phyloP scores from a whole-genome alignment of 2,113 vertebrate genomes.

The Sinosuthora webbiana region DNA sequence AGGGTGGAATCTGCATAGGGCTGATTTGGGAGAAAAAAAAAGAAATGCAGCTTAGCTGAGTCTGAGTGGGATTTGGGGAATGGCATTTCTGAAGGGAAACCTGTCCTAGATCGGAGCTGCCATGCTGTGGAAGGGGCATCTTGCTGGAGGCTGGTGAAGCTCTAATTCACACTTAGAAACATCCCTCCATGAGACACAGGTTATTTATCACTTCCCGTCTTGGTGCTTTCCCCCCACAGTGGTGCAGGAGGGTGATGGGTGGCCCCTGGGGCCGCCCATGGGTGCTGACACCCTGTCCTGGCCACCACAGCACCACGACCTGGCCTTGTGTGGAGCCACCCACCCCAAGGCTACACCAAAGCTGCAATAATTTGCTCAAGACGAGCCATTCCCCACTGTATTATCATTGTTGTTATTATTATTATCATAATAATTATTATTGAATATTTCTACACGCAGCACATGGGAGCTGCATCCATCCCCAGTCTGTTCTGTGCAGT shows the following conservation, averaged over 20 bases:
- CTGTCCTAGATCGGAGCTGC: background rate
- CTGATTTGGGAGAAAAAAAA: background rate
- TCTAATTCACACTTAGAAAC: background rate
- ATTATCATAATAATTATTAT: background rate
- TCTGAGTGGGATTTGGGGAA: background rate
- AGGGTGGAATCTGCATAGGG: background rate
- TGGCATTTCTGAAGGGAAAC: background rate
- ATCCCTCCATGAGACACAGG: fast-evolving
- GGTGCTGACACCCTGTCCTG: background rate
- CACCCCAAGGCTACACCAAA: background rate
- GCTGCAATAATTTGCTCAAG: background rate
- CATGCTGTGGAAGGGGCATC: background rate
- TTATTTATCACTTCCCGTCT: background rate
- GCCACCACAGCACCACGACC: fast-evolving
- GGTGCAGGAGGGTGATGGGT: background rate
- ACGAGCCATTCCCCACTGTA: background rate
- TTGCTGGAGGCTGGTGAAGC: background rate
- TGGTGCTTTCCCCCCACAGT: background rate
- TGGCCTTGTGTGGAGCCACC: background rate
- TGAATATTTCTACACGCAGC: background rate
- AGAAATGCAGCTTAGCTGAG: background rate
- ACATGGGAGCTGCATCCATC: background rate
- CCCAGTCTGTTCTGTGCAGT: background rate
- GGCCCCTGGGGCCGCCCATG: fast-evolving
- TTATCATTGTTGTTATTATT: too few relatives aligned